Evolutionary conservation across 2,888 invertebrate genomes (phyloP), one percentile per base, ranked within the genome.

Genomic region (Ectemnius cavifrons): DNA sequence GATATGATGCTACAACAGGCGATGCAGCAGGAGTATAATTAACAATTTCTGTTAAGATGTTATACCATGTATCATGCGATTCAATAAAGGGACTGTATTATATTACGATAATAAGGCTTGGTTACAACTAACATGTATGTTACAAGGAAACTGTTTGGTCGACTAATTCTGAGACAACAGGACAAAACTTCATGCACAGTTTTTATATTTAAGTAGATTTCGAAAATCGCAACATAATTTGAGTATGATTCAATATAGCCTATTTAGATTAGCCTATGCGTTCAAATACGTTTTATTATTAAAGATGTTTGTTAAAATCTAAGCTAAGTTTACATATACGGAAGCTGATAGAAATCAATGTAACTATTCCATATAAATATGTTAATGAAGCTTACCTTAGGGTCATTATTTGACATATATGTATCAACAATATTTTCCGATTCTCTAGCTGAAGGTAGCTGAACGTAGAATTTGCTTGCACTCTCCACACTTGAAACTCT

Each of bases 381-480:
- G n/a, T 62, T 23, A 20, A 16, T 28, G 46, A 80, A 68, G 61
- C 81, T 70, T 85, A 91, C 91, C 87, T 88, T 61, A 1, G 82
- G 74, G 80, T 88, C 78, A 60, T 83, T 83, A 6, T 81, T 66
- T 62, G 80, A 67, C 89, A 90, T 89, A 56, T 81, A 90, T 14
- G 71, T 63, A n/a, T 88, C 73, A 2, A 90, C 81, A 18, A 75
- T 73, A 57, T 85, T 78, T 47, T 89, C 84, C 66, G 85, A 85
- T 4, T 86, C 82, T 23, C 78, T 79, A 5, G 90, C 91, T 16
- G 91, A 90, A 70, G 91, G 89, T 47, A 92, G 86, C 37, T 91
- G 90, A 72, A 93, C 84, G 70, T 90, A 89, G 80, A 93, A 92
- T 73, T 92, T 91, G 27, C 81, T 80, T 28, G 91, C 85, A 63